Percentiles rank a stretch among this genome's conserved stretches.
These are phyloP conservation scores for Germaria angustata DNA, from an alignment of 2,888 invertebrate genomes.

Conservation along the genomic window DNA sequence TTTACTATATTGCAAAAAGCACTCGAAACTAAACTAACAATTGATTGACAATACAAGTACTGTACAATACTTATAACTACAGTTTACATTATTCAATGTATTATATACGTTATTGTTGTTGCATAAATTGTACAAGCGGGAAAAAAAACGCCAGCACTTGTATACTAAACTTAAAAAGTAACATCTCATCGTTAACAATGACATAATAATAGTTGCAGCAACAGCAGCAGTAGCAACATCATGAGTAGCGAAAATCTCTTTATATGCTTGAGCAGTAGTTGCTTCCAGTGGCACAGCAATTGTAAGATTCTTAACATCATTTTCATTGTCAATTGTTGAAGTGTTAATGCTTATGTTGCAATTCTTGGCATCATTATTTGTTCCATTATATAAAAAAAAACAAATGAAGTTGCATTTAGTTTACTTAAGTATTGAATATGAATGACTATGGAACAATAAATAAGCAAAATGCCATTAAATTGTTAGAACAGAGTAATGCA, in stretches of 20 bases:
- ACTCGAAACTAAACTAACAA: constrained; percentile 47
- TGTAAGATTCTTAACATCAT: constrained; percentile 47
- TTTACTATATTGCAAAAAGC: neutral
- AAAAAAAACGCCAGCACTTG: neutral
- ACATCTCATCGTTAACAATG: constrained; percentile 39
- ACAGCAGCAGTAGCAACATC: neutral
- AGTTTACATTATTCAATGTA: constrained; percentile 46
- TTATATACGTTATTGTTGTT: constrained; percentile 34
- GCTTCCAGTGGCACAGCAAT: constrained; percentile 1
- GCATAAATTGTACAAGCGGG: constrained; percentile 18
- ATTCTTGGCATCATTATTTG: neutral
- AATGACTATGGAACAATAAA: neutral
- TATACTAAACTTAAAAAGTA: neutral
- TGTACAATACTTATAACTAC: constrained; percentile 47
- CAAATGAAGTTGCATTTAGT: constrained; percentile 18
- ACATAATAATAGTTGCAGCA: constrained; percentile 17
- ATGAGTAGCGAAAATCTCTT: constrained; percentile 26
- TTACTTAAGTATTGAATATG: neutral
- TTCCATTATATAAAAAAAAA: neutral
- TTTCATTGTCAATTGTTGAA: constrained; percentile 52
- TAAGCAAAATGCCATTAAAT: neutral
- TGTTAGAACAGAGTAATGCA: too few relatives aligned
- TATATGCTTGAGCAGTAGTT: constrained; percentile 12
- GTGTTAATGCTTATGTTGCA: constrained; percentile 43
- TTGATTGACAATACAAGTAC: constrained; percentile 59